Conservation (phyloP, 2,888 invertebrate species). For the Pandemis corylana region DNA sequence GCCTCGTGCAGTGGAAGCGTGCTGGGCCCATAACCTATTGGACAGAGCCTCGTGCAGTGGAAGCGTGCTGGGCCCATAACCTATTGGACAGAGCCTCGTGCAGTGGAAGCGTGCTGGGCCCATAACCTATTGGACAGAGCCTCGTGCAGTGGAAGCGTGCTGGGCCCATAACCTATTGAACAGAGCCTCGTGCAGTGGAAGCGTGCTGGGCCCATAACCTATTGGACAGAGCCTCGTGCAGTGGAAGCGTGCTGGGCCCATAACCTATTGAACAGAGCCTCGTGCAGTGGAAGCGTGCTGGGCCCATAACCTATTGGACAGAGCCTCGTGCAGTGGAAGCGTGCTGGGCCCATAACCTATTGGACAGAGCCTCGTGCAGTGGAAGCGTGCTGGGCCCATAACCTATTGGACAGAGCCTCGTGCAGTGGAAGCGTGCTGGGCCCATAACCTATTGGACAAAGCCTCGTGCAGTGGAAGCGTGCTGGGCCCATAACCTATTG, state of each 20-base stretch:
- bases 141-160: constrained; percentile 91
- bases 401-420: too few relatives aligned
- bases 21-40: constrained; percentile 37
- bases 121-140: too few relatives aligned
- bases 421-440: constrained; percentile 32
- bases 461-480: constrained; percentile 29
- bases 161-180: constrained; percentile 89
- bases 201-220: too few relatives aligned
- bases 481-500: constrained; percentile 37
- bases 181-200: too few relatives aligned
- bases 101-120: constrained; percentile 32
- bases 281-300: constrained; percentile 29
- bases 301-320: constrained; percentile 30
- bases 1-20: constrained; percentile 29
- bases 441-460: constrained; percentile 37
- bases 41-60: too few relatives aligned
- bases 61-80: constrained; percentile 36
- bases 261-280: too few relatives aligned
- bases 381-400: constrained; percentile 35
- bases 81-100: too few relatives aligned
- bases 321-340: constrained; percentile 28
- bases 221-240: too few relatives aligned
- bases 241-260: constrained; percentile 28
- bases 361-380: too few relatives aligned
- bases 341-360: constrained; percentile 35